Evolutionary conservation across 2,113 vertebrate genomes (phyloP).

Genomic region (Gallinago undulata): DNA sequence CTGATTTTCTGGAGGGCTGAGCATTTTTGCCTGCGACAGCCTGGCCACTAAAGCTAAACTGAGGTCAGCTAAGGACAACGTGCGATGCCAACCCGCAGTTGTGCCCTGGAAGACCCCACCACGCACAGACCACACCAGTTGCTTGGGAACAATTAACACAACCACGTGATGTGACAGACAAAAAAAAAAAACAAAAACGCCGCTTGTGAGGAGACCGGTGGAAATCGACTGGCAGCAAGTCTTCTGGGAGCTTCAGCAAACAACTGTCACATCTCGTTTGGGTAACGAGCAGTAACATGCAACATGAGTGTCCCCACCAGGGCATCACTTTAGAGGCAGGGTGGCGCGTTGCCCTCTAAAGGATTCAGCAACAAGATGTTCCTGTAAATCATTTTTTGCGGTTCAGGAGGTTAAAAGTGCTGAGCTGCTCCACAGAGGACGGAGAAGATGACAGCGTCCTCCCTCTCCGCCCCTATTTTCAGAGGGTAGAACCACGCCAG

Average conservation of each 20-base stretch:
- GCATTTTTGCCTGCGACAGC: not conserved
- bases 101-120: not conserved
- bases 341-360: not conserved
- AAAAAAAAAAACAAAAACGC: not conserved
- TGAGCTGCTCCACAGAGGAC: not conserved
- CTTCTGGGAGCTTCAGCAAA: slow-evolving; percentile 3
- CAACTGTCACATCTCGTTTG: slow-evolving; percentile 3
- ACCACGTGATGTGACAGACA: not conserved
- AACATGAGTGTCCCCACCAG: not conserved
- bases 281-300: not conserved
- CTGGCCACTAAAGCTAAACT: too few species aligned
- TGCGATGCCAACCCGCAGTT: not conserved
- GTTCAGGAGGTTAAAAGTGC: not conserved
- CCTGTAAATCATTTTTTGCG: not conserved
- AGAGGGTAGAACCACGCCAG: not conserved
- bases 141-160: not conserved
- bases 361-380: not conserved
- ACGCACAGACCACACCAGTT: not conserved
- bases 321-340: not conserved
- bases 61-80: not conserved
- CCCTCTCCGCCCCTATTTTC: not conserved
- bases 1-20: not conserved
- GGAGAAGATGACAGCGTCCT: not conserved
- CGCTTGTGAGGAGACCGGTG: not conserved
- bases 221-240: not conserved